phyloP scores from a whole-genome alignment of 2,888 invertebrate genomes.

The Cheiracanthium punctorium region DNA sequence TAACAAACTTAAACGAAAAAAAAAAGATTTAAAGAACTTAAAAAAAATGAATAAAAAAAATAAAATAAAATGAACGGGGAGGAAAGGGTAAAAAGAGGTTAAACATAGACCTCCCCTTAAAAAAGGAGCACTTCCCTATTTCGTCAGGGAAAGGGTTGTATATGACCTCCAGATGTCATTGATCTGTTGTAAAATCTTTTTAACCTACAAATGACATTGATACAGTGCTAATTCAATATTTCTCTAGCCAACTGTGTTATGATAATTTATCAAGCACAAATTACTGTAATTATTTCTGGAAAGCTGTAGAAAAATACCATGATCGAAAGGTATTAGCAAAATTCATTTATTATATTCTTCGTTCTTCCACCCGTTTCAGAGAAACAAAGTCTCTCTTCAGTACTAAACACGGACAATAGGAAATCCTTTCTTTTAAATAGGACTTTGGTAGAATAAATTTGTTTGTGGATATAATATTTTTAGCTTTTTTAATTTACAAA shows the following conservation, averaged over 20 bases:
- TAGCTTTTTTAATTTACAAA: too few relatives aligned
- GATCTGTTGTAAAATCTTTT: conserved; percentile 22
- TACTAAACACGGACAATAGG: too few relatives aligned
- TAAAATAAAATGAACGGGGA: background rate
- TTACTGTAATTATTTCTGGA: background rate
- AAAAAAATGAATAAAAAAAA: too few relatives aligned
- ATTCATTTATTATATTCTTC: too few relatives aligned
- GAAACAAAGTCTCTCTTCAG: too few relatives aligned
- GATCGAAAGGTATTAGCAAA: too few relatives aligned
- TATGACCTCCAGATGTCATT: conserved; percentile 59
- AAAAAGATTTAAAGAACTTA: too few relatives aligned
- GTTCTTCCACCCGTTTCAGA: too few relatives aligned
- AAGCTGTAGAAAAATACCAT: too few relatives aligned
- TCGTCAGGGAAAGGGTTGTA: conserved; percentile 55
- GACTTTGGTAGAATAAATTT: too few relatives aligned
- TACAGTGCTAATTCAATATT: conserved; percentile 1
- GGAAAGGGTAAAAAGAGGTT: conserved; percentile 25
- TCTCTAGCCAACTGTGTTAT: background rate
- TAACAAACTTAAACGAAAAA: conserved; percentile 37
- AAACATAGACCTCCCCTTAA: background rate
- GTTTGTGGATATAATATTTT: too few relatives aligned
- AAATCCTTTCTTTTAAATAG: too few relatives aligned
- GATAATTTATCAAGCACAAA: background rate
- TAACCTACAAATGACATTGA: conserved; percentile 65
- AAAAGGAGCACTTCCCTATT: background rate